Evolutionary conservation across 2,113 vertebrate genomes (phyloP).

Genomic region (Stigmatopora argus): DNA sequence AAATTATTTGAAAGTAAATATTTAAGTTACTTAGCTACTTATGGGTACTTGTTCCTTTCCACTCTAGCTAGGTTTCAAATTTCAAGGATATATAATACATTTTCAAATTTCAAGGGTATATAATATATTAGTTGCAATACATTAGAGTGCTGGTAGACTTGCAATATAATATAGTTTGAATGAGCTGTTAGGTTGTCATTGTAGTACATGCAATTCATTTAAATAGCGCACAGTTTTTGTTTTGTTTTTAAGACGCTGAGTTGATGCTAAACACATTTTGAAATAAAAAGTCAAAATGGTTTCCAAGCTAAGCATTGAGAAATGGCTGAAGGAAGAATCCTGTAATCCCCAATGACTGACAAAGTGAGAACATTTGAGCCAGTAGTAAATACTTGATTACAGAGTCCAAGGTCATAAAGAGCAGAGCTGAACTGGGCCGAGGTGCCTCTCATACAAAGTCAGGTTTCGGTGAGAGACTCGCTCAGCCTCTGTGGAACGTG

Average conservation of each 20-base stretch:
- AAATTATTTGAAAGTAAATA: too few species aligned
- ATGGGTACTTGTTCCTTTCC: too few species aligned
- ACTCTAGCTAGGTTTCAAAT: too few species aligned
- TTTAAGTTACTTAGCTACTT: too few species aligned
- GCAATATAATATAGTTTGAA: not conserved
- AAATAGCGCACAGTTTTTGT: too few species aligned
- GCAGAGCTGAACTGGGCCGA: constrained; percentile 35
- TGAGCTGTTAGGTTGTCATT: not conserved
- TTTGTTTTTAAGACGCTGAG: too few species aligned
- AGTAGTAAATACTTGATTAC: constrained; percentile 61
- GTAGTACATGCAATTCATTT: too few species aligned
- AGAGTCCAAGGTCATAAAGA: constrained; percentile 39
- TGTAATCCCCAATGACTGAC: constrained; percentile 42
- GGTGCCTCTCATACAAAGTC: constrained; percentile 35
- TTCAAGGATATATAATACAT: too few species aligned
- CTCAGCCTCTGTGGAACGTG: constrained; percentile 39
- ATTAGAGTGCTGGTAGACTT: not conserved
- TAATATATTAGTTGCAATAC: too few species aligned
- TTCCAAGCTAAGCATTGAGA: not conserved
- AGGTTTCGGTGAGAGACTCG: constrained; percentile 26
- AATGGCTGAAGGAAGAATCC: constrained; percentile 6
- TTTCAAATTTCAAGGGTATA: too few species aligned
- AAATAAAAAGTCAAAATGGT: not conserved
- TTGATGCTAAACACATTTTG: not conserved
- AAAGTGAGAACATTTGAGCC: constrained; percentile 39